A percentile compares a stretch with the other conserved stretches of the same genome.
Conservation (phyloP, 2,888 invertebrate species). For the Luffia ferchaultella region DNA sequence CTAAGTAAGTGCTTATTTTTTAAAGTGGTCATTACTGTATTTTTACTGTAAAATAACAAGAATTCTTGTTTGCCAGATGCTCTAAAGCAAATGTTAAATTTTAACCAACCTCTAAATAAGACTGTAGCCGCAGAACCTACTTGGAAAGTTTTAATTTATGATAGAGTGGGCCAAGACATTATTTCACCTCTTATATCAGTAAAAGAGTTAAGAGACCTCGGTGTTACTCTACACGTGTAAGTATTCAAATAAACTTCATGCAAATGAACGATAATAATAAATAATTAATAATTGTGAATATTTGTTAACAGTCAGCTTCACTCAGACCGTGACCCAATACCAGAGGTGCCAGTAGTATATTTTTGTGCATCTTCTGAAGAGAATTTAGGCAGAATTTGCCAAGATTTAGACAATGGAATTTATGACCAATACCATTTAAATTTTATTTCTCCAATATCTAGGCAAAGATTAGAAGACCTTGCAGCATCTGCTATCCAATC, state of each 20-base stretch:
- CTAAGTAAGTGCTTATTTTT: conserved; percentile 20
- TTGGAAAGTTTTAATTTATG: conserved; percentile 97
- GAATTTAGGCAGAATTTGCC: conserved; percentile 92
- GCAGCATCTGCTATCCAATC: conserved; percentile 92
- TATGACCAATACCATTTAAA: conserved; percentile 97
- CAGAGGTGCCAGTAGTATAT: conserved; percentile 98
- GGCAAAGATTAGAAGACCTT: conserved; percentile 93
- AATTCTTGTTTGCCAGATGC: conserved; percentile 71
- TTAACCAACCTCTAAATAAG: conserved; percentile 84
- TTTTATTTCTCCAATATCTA: conserved; percentile 93
- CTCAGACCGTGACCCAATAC: conserved; percentile 90
- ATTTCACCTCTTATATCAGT: conserved; percentile 96
- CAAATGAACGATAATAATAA: neutral
- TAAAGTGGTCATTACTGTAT: neutral
- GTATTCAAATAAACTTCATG: conserved; percentile 26
- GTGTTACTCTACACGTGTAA: conserved; percentile 97
- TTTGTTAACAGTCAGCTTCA: conserved; percentile 75
- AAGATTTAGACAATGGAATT: conserved; percentile 86
- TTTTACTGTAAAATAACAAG: neutral
- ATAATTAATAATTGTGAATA: conserved; percentile 4
- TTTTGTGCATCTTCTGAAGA: conserved; percentile 97
- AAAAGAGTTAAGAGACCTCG: conserved; percentile 93
- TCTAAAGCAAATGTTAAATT: conserved; percentile 94
- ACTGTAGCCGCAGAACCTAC: conserved; percentile 84
- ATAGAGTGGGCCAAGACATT: conserved; percentile 96